Base-by-base conservation (phyloP, 1,140 invertebrate species). In the Aleiodes sp. region DNA sequence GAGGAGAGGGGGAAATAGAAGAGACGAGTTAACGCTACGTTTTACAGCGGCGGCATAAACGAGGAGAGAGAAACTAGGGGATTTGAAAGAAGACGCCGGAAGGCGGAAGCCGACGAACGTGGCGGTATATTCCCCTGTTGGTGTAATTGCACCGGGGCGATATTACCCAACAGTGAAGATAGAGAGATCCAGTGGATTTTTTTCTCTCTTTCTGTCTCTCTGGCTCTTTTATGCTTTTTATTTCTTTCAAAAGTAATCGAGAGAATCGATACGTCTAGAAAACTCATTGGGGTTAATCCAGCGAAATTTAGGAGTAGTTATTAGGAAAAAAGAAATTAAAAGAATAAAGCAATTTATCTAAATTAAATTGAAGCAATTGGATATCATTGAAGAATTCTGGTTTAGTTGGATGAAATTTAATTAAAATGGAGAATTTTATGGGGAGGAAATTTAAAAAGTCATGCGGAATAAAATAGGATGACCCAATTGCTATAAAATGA, bases 41-140 rank as follows among this genome's bases (percentile, higher is more conserved):
- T 52, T 52, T 52, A 52, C 19, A 26, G 46, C 8, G 2, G 21
- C 19, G 46, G 21, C 12, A 52, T 52, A 24, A 26, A 52, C 3
- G 19, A 52, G 21, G 21, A 52, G 46, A 24, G 46, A 52, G 41
- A 46, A 46, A 8, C 14, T 4, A 19, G 9, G 16, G 9, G 2
- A 19, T 16, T 9, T 46, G 41, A 46, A 24, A 52, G 46, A 52
- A 26, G 21, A 52, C 46, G 46, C 19, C 46, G 46, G 4, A 52
- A 52, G 46, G 21, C 46, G 46, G 46, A 52, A 52, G 46, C 46
- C 46, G 21, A 52, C 46, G 46, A 52, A 52, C 19, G 46, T n/a
- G 46, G 19, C 21, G 46, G 6, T 24, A 52, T 21, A 52, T 52
- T 9, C 46, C 46, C 16, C 21, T 9, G 21, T 21, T 52, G 46